Evolutionary conservation across 2,113 vertebrate genomes (phyloP), one percentile per base, ranked within the genome.

Genomic region (Apeltes quadracus): DNA sequence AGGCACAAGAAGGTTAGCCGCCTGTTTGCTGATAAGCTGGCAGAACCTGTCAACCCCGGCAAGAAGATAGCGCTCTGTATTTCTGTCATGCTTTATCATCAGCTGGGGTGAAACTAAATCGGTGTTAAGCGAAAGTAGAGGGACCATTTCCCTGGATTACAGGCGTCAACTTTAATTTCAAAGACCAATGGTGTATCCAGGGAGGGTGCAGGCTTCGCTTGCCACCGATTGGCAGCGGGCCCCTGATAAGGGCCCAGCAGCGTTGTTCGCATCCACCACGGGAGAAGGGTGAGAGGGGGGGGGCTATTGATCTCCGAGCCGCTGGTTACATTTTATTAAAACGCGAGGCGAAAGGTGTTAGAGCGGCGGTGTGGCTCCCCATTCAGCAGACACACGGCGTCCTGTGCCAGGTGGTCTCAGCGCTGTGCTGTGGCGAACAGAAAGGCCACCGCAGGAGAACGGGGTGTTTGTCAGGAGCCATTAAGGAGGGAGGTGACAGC

Each of bases 161-260:
- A 82, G 87, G 91, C 87, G 89, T 92, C 88, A 90, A 93, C 91
- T 93, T 93, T 94, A 94, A 94, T 94, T 94, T 94, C 93, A 94
- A 93, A 94, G 94, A 93, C 93, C 94, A 94, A 57, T 94, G 93
- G 93, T 89, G 92, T 94, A 93, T 93, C 92, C 93, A 88, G 88
- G 88, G 87, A 90, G 90, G 89, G 90, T 87, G 88, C 88, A 86
- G 87, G 91, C 90, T 92, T 88, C 81, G 65, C 86, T 91, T 87
- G 87, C 79, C 87, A 84, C 90, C 81, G 91, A 93, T 90, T 94
- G 94, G 93, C 92, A 93, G 92, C 78, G 8, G 69, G 78, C 75
- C 34, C 69, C 84, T 62, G 92, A 93, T 93, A 93, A 93, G 89
- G 73, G 72, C 77, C 73, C 78, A 25, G 64, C 53, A 43, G 75